Evolutionary conservation across 2,888 invertebrate genomes (phyloP).

Genomic region (Caradrina clavipalpis): DNA sequence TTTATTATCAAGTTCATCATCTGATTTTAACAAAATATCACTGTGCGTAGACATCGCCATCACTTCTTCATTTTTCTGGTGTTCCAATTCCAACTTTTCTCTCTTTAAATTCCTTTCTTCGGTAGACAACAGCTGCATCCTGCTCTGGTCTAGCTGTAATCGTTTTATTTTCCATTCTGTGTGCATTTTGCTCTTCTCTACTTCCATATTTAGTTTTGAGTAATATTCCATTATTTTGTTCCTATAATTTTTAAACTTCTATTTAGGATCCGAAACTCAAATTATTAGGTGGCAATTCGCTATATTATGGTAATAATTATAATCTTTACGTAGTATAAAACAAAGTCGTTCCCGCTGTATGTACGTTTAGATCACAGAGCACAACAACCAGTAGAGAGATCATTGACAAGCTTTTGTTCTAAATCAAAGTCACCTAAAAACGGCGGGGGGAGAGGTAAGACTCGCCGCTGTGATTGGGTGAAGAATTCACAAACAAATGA

Average conservation of each 20-base stretch:
- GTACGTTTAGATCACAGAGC: too few relatives aligned
- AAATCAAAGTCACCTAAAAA: too few relatives aligned
- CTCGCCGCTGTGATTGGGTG: too few relatives aligned
- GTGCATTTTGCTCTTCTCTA: slow-evolving; percentile 90
- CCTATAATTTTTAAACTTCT: slow-evolving; percentile 77
- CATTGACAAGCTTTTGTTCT: too few relatives aligned
- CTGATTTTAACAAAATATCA: slow-evolving; percentile 65
- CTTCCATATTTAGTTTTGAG: slow-evolving; percentile 91
- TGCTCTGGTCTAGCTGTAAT: slow-evolving; percentile 83
- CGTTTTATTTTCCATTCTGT: slow-evolving; percentile 91
- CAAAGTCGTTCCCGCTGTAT: too few relatives aligned
- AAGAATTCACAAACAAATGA: too few relatives aligned
- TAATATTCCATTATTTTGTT: slow-evolving; percentile 92
- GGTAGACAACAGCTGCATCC: slow-evolving; percentile 86
- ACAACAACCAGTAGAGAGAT: too few relatives aligned
- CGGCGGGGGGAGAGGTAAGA: too few relatives aligned
- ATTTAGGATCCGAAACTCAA: background rate
- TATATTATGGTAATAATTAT: too few relatives aligned
- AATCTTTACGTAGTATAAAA: too few relatives aligned
- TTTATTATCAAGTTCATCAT: slow-evolving; percentile 68
- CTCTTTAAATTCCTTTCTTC: slow-evolving; percentile 90
- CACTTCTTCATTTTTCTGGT: slow-evolving; percentile 80
- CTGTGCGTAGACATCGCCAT: slow-evolving; percentile 84
- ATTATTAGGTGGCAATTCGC: too few relatives aligned
- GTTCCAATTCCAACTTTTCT: slow-evolving; percentile 88